Percentiles rank a stretch among this genome's conserved stretches.
Conservation (phyloP, 2,113 vertebrate species). For the Leptobrachium leishanense region DNA sequence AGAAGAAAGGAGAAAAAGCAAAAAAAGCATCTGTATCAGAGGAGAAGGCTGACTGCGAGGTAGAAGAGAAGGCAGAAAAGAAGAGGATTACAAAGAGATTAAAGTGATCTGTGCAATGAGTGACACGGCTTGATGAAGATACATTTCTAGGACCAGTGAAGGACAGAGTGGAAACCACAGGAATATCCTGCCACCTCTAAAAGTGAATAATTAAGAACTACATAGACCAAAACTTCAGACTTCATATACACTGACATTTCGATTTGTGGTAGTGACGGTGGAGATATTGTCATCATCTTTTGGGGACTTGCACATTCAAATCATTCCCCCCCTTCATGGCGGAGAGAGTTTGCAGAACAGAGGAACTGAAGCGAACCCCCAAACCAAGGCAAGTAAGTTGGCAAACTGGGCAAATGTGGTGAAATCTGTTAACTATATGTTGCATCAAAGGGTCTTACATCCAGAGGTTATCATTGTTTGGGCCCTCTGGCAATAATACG, state of each 20-base stretch:
- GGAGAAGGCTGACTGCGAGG: no score
- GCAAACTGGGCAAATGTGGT: slow-evolving; percentile 13
- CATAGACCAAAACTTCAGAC: neutral
- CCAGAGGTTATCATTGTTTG: no score
- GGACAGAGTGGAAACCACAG: neutral
- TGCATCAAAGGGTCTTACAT: no score
- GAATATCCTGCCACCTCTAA: neutral
- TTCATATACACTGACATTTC: neutral
- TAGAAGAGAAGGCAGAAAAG: no score
- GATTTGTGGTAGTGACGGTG: no score
- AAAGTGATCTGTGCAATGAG: neutral
- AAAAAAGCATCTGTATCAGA: slow-evolving; percentile 7
- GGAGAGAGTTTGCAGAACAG: slow-evolving; percentile 41
- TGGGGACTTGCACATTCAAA: neutral
- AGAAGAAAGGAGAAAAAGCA: slow-evolving; percentile 4
- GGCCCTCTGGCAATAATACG: no score
- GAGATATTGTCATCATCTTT: neutral
- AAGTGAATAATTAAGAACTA: neutral
- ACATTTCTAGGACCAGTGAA: neutral
- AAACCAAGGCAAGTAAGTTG: slow-evolving; percentile 50
- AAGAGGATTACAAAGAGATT: no score
- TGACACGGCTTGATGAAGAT: neutral
- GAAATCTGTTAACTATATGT: no score
- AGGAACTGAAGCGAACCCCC: slow-evolving; percentile 34
- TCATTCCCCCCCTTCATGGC: slow-evolving; percentile 27